phyloP scores from a whole-genome alignment of 2,797 vertebrate genomes.

The Rousettus madagascariensis region DNA sequence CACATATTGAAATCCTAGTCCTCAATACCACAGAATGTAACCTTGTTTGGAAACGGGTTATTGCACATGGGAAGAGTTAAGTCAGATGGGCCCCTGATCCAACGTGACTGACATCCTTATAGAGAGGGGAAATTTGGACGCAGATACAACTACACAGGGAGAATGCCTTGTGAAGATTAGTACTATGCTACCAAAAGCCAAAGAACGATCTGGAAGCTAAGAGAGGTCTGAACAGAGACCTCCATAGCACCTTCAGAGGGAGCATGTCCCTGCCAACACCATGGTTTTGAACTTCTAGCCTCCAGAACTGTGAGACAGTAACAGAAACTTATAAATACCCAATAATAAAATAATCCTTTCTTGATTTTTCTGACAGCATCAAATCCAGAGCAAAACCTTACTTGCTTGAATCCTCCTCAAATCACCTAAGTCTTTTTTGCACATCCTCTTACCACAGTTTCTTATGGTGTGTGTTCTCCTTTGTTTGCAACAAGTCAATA shows the following conservation, averaged over 20 bases:
- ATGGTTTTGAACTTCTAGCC: neutral
- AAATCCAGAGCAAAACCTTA: neutral
- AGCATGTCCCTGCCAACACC: neutral
- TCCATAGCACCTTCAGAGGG: neutral
- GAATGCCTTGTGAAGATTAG: neutral
- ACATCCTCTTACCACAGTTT: neutral
- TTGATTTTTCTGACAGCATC: neutral
- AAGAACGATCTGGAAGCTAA: neutral
- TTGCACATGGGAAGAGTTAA: neutral
- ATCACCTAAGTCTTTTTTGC: neutral
- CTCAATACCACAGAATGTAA: neutral
- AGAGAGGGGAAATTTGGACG: neutral
- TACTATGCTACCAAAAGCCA: neutral
- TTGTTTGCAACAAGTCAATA: neutral
- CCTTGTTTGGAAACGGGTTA: neutral
- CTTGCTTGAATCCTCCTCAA: neutral
- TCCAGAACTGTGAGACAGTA: neutral
- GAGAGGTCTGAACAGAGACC: neutral
- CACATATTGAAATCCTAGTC: neutral
- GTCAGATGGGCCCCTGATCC: neutral
- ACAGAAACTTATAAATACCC: neutral
- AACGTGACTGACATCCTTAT: neutral
- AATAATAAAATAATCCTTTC: neutral
- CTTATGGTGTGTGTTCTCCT: neutral
- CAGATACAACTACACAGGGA: neutral